Evolutionary conservation across 2,797 vertebrate genomes (phyloP).

Genomic region (Sebastiscus tertius): DNA sequence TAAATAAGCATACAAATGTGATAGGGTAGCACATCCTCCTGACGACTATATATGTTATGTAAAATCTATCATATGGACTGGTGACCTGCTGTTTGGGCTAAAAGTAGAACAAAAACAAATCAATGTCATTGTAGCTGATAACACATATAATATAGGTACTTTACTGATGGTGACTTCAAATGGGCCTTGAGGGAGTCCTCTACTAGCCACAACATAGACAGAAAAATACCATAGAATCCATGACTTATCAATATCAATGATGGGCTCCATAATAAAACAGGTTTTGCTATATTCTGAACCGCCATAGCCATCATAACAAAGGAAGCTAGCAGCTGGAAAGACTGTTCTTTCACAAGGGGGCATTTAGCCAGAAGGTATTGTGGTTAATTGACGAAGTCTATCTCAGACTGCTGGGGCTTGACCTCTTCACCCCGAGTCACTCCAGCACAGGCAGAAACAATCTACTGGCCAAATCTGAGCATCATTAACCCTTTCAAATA

Average conservation of each 20-base stretch:
- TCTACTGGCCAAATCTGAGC: conserved; percentile 17
- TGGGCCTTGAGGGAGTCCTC: not conserved
- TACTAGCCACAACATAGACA: not conserved
- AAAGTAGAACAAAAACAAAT: not conserved
- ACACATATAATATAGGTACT: not conserved
- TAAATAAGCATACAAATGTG: not conserved
- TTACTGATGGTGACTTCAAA: not conserved
- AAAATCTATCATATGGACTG: not conserved
- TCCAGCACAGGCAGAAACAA: conserved; percentile 25
- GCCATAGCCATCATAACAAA: not conserved
- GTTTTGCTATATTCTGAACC: not conserved
- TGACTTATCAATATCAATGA: not conserved
- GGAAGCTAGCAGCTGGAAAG: not conserved
- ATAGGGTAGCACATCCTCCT: no score
- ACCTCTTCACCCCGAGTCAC: conserved; percentile 41
- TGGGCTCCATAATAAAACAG: not conserved
- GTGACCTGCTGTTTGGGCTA: not conserved
- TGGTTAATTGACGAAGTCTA: conserved; percentile 48
- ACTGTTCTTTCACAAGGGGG: conserved; percentile 23
- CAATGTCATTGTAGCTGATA: not conserved
- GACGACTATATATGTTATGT: not conserved
- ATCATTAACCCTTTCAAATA: conserved; percentile 51
- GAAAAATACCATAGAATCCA: not conserved
- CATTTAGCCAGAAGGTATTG: conserved; percentile 40
- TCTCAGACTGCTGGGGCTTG: conserved; percentile 26